phyloP scores from a whole-genome alignment of 2,113 vertebrate genomes.

The Lynx canadensis region DNA sequence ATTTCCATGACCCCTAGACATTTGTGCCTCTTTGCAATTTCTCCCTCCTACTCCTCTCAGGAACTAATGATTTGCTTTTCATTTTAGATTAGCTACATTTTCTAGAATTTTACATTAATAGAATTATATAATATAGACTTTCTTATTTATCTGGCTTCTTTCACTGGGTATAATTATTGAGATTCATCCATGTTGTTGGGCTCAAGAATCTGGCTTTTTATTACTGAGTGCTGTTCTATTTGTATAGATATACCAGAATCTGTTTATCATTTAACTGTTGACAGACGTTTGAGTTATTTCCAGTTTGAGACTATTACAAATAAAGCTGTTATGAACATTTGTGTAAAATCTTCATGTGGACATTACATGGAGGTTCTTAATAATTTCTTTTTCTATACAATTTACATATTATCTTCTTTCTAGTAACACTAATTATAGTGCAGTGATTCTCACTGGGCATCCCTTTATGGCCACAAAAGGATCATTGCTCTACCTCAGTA shows the following conservation, averaged over 20 bases:
- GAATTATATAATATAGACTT: neutral
- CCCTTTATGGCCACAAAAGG: neutral
- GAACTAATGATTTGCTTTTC: constrained; percentile 1
- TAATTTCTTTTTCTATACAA: neutral
- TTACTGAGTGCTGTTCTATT: neutral
- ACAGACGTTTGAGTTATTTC: neutral
- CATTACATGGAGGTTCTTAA: neutral
- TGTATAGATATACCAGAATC: neutral
- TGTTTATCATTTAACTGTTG: neutral
- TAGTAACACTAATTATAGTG: neutral
- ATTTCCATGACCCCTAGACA: neutral
- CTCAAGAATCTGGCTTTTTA: neutral
- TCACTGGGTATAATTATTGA: neutral
- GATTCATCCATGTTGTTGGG: neutral
- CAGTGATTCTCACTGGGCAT: neutral
- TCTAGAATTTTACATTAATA: neutral
- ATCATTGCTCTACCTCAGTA: neutral
- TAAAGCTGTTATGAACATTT: neutral
- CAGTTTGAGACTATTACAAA: neutral
- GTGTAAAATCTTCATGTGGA: neutral
- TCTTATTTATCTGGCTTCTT: neutral
- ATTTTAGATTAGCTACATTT: neutral
- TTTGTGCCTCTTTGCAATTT: neutral
- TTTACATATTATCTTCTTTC: neutral
- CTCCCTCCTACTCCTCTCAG: neutral